Conservation (phyloP, 2,797 vertebrate species). For the Triplophysa bombifrons region DNA sequence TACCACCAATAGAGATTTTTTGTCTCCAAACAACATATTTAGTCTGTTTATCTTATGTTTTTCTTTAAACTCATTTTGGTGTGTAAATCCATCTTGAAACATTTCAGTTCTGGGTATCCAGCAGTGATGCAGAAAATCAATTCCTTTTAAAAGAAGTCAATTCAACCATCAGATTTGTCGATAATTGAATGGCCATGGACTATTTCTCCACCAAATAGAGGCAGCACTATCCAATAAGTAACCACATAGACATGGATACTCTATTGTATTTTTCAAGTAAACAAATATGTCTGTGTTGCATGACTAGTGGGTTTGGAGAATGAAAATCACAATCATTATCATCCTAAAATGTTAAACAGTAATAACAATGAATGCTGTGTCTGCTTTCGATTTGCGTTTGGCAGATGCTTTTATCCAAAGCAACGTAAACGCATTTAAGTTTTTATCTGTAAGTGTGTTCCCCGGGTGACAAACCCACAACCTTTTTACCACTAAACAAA, state of each 20-base stretch:
- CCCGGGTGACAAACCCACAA: too few species aligned
- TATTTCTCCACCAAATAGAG: slow-evolving; percentile 49
- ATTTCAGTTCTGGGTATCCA: slow-evolving; percentile 4
- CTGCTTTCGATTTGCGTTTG: neutral
- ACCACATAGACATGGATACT: slow-evolving; percentile 36
- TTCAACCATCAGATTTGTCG: slow-evolving; percentile 51
- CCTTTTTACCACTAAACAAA: neutral
- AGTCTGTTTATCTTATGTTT: neutral
- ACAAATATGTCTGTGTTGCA: slow-evolving; percentile 29
- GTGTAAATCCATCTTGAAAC: slow-evolving; percentile 24
- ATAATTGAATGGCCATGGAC: slow-evolving; percentile 54
- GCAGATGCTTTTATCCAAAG: too few species aligned
- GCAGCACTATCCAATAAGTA: slow-evolving; percentile 42
- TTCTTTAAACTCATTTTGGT: slow-evolving; percentile 28
- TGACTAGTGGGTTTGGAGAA: too few species aligned
- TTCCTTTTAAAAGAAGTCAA: slow-evolving; percentile 51
- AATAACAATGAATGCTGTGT: neutral
- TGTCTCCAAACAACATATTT: neutral
- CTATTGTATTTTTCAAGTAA: slow-evolving; percentile 28
- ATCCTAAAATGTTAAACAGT: neutral
- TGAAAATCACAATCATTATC: neutral
- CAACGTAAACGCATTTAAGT: too few species aligned
- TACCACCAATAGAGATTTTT: neutral
- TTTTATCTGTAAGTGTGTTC: too few species aligned
- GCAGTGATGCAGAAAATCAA: slow-evolving; percentile 43